Conservation (phyloP, 2,113 vertebrate genomes). For the Rynchops niger region DNA sequence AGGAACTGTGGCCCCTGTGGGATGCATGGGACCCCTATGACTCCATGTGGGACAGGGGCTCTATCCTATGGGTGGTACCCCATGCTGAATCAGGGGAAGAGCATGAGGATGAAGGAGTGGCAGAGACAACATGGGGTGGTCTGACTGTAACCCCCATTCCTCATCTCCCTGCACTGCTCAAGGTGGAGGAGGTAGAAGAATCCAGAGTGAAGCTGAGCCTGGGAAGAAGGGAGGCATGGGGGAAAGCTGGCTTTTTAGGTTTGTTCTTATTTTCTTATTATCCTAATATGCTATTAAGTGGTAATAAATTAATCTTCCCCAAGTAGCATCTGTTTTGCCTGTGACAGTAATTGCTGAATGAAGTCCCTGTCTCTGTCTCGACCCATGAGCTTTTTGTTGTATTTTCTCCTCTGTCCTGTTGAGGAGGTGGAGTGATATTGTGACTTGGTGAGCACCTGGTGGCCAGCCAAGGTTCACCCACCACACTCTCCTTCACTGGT, state of each 20-base stretch:
- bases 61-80: no score
- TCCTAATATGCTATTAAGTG: neutral
- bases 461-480: neutral
- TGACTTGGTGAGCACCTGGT: neutral
- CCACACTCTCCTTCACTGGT: neutral
- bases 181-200: neutral
- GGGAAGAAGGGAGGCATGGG: rapidly evolving
- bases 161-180: neutral
- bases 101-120: neutral
- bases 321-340: neutral
- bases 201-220: neutral
- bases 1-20: neutral
- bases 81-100: rapidly evolving
- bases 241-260: neutral
- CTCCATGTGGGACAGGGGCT: neutral
- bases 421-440: neutral
- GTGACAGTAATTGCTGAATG: neutral
- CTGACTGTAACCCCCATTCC: neutral
- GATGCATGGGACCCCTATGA: no score
- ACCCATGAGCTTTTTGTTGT: neutral
- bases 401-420: neutral
- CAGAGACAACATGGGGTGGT: neutral
- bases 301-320: neutral
- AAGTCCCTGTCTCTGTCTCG: neutral
- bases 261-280: neutral